These are phyloP conservation scores for Montipora efflorescens DNA, from an alignment of 64 coral and sea anemone species.

Conservation along the genomic window DNA sequence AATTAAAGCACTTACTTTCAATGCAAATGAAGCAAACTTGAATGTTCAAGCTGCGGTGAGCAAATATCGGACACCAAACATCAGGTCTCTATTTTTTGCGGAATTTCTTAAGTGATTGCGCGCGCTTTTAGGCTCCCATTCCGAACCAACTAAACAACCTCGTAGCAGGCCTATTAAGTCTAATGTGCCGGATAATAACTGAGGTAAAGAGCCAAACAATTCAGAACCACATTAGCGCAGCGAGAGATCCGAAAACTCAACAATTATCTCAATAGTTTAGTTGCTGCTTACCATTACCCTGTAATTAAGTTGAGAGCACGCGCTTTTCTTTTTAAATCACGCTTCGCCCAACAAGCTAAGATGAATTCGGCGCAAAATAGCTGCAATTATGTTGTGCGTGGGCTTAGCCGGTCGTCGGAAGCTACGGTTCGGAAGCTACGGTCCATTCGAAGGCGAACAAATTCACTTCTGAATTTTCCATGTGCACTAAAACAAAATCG, in stretches of 20 bases:
- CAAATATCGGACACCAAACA: not conserved
- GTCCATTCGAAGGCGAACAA: not conserved
- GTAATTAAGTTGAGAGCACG: constrained; percentile 28
- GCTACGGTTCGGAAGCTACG: not conserved
- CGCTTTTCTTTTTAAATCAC: not conserved
- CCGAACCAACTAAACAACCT: not conserved
- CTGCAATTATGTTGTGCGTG: not conserved
- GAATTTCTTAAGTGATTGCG: not conserved
- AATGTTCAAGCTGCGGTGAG: not conserved
- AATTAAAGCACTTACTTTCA: not conserved
- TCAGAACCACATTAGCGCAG: constrained; percentile 30
- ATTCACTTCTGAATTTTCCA: not conserved
- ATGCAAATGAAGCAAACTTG: not conserved
- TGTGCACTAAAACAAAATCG: not conserved
- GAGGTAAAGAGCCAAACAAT: constrained; percentile 12
- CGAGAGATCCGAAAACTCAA: constrained; percentile 49
- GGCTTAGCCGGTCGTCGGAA: not conserved
- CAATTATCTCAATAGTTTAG: constrained; percentile 53
- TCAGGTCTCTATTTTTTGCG: not conserved
- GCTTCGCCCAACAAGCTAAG: not conserved
- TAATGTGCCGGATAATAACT: not conserved
- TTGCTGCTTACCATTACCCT: constrained; percentile 18
- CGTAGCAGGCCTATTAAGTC: not conserved
- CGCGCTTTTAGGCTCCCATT: not conserved
- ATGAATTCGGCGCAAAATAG: not conserved